A percentile compares a stretch with the other conserved stretches of the same genome.
phyloP scores from a whole-genome alignment of 2,113 vertebrate genomes.

The Hippocampus barbouri region DNA sequence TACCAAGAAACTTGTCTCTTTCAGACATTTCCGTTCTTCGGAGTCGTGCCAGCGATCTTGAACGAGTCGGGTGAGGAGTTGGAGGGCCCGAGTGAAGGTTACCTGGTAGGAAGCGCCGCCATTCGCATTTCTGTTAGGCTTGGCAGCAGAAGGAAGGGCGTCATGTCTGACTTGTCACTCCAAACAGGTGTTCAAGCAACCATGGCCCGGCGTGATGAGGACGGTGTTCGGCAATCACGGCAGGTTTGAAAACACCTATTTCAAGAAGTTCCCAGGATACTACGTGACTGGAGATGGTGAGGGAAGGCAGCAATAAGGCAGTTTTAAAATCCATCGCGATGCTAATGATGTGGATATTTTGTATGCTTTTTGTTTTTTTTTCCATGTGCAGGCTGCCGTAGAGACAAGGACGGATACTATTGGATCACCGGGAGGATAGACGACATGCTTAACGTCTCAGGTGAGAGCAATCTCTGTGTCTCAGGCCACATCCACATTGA shows the following conservation, averaged over 20 bases:
- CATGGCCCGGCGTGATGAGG: slow-evolving; percentile 98
- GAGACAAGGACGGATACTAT: slow-evolving; percentile 95
- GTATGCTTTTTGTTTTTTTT: neutral
- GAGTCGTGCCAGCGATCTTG: slow-evolving; percentile 90
- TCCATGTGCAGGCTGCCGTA: slow-evolving; percentile 78
- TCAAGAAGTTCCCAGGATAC: slow-evolving; percentile 96
- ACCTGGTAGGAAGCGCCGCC: slow-evolving; percentile 77
- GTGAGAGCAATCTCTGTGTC: slow-evolving; percentile 63
- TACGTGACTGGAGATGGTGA: slow-evolving; percentile 96
- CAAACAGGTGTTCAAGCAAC: slow-evolving; percentile 91
- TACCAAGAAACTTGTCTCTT: neutral
- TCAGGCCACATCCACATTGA: neutral
- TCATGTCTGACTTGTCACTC: neutral
- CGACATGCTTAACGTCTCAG: slow-evolving; percentile 97
- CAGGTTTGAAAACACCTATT: slow-evolving; percentile 88
- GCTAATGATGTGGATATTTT: neutral
- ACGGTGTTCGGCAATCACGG: slow-evolving; percentile 85
- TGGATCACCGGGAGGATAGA: slow-evolving; percentile 98
- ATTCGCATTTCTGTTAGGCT: neutral
- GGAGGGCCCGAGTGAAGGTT: slow-evolving; percentile 92
- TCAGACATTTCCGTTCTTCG: slow-evolving; percentile 95
- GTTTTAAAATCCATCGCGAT: too few relatives aligned
- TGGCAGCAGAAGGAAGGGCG: neutral
- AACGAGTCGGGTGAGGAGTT: slow-evolving; percentile 92
- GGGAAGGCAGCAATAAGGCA: neutral